Evolutionary conservation across 2,797 vertebrate species (phyloP), one percentile per base, ranked within the genome.

Genomic region (Phrynocephalus guinanensis): DNA sequence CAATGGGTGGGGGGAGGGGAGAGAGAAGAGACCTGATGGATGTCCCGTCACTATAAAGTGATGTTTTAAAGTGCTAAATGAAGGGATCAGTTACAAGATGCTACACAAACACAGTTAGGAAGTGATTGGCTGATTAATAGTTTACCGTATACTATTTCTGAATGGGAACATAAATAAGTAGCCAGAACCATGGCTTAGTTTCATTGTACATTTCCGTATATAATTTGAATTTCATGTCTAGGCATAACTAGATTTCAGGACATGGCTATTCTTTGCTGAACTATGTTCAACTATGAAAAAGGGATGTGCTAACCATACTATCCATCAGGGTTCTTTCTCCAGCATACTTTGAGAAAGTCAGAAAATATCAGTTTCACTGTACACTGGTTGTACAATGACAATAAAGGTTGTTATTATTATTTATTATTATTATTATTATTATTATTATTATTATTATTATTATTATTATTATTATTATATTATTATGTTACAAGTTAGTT

Each of bases 21-120:
- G 52, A 56, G 52, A 56, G 52, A 56, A 56, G 52, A 56, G 13
- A 10, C 9, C 52, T 11, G 13, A 13, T 30, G 86, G 20, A 50
- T 26, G 10, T 30, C 78, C 44, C 7, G 13, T 68, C n/a, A 28
- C 15, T 8, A 15, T 33, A 70, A 5, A 22, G 1, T 11, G 8
- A 50, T 84, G 13, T 33, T 67, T 84, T 87, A 66, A 38, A 6
- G 85, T 13, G 33, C 50, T 78, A 56, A 91, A 82, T 70, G 56
- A 78, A 48, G 70, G 28, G 50, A 18, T 52, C 2, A 44, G 8
- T 70, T 38, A 24, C 33, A 1, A 82, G 18, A 79, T 72, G 79
- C 83, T 63, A 60, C 10, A 71, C 2, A 70, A 87, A 85, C 33
- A 71, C 63, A 50, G 56, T 60, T 44, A 86, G 86, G 38, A 0